Evolutionary conservation across 53 echinoderm and acorn worm species (phyloP), one percentile per base, ranked within the genome.

Genomic region (Apostichopus leukothele): DNA sequence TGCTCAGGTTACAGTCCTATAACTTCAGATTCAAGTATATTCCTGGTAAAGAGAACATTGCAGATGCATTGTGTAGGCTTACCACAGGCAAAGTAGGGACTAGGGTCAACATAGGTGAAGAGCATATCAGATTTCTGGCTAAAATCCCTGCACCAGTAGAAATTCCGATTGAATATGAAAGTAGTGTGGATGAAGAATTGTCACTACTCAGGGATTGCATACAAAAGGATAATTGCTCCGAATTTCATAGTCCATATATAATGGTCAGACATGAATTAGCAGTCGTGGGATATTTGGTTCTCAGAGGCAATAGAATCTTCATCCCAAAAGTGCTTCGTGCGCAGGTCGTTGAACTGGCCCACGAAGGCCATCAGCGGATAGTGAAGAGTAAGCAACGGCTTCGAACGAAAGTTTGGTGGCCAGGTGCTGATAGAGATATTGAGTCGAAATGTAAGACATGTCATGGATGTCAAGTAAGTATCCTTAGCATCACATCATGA

Each of bases 331-430:
- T 55, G 5, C 81, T 89, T 10, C 75, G 90, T 89, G 23, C 71
- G 13, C 51, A 52, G 39, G 66, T 88, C 9, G 20, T 91, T 3
- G 13, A 78, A 1, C 59, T 91, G 23, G 80, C 88, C 10, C 88
- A 91, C 51, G 88, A 88, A 53, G 79, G 91, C n/a, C 90, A 92
- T 76, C 61, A 88, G 26, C 91, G 94, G 22, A 79, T 93, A 50
- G 91, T 94, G 21, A 74, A 90, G 21, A 92, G 90, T 20, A 92
- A 94, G 25, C 92, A 94, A 57, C 85, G 63, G 9, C 60, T 92
- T 7, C 68, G 92, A 73, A 92, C 91, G 50, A 94, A 94, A 54
- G 91, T 91, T 11, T 91, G 91, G 91, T 91, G 91, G 89, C 91
- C 52, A 27, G 27, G 27, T 27, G 27, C 27, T 27, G 27, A 27